Evolutionary conservation across 2,888 invertebrate species (phyloP).

Genomic region (Melinaea menophilus): DNA sequence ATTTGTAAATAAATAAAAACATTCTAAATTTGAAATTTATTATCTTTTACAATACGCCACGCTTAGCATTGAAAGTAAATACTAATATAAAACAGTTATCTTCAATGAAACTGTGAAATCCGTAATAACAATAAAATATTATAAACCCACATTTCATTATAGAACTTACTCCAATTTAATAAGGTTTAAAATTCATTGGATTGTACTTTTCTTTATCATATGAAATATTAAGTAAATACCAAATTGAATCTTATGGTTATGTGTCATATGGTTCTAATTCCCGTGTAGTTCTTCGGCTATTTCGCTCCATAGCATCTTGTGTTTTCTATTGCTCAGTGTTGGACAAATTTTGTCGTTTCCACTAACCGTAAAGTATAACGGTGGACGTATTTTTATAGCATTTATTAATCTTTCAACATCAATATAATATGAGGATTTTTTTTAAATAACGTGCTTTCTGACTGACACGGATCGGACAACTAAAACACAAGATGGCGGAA

Average conservation of each 20-base stretch:
- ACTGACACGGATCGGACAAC: conserved; percentile 43
- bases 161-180: neutral
- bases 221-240: conserved; percentile 34
- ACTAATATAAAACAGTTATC: conserved; percentile 13
- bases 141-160: neutral
- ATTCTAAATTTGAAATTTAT: too few species aligned
- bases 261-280: conserved; percentile 44
- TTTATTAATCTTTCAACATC: conserved; percentile 45
- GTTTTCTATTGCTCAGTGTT: conserved; percentile 41
- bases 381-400: conserved; percentile 46
- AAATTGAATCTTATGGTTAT: conserved; percentile 46
- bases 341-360: conserved; percentile 23
- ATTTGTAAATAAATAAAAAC: too few species aligned
- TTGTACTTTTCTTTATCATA: neutral
- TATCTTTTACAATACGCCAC: neutral
- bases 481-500: conserved; percentile 44
- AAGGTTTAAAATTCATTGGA: neutral
- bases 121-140: neutral
- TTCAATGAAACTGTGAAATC: conserved; percentile 9
- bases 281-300: conserved; percentile 47
- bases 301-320: conserved; percentile 50
- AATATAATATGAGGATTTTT: conserved; percentile 36
- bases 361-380: conserved; percentile 40
- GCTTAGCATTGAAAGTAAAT: conserved; percentile 2
- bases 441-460: conserved; percentile 39